Evolutionary conservation across 2,113 vertebrate genomes (phyloP), one percentile per base, ranked within the genome.

Genomic region (Corythaeola cristata): DNA sequence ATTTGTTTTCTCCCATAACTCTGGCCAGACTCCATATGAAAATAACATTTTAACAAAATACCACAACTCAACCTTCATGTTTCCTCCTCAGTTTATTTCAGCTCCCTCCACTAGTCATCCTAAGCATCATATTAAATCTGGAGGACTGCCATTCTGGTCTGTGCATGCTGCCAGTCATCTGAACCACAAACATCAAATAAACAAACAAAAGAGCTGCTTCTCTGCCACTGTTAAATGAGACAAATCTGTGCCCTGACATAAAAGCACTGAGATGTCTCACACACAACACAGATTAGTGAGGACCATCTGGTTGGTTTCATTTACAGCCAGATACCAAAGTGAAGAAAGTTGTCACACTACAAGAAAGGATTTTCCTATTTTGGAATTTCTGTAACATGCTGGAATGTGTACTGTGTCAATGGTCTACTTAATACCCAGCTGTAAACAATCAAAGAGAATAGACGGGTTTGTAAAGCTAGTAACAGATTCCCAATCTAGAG

Each of bases 241-340:
- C 74, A 91, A 93, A 96, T 95, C 93, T 95, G 55, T 89, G 73
- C 58, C 86, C 68, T 93, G 53, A 89, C 92, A 95, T 90, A 95
- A 95, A 97, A 93, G 74, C 88, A 86, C 73, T 72, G 85, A 91
- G 59, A 96, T 68, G 27, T 67, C 90, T 90, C 92, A 62, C 45
- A 76, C 76, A 95, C 37, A 94, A 93, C 76, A 80, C 83, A 94
- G 56, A 96, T 93, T 74, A 94, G 73, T 7, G 41, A 84, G 50
- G 56, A 92, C 96, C 96, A 97, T 97, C 96, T 98, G 97, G 69
- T 88, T 96, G 85, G 50, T 96, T 95, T 92, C 56, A 56, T 90
- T 89, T 94, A 55, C 77, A 92, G 90, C 85, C 92, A 96, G 85
- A 83, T 59, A 87, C 35, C 22, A 90, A 94, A 96, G 96, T 64